Evolutionary conservation across 23 tunicate species (phyloP), one percentile per base, ranked within the genome.

Genomic region (Clavelina lepadiformis): DNA sequence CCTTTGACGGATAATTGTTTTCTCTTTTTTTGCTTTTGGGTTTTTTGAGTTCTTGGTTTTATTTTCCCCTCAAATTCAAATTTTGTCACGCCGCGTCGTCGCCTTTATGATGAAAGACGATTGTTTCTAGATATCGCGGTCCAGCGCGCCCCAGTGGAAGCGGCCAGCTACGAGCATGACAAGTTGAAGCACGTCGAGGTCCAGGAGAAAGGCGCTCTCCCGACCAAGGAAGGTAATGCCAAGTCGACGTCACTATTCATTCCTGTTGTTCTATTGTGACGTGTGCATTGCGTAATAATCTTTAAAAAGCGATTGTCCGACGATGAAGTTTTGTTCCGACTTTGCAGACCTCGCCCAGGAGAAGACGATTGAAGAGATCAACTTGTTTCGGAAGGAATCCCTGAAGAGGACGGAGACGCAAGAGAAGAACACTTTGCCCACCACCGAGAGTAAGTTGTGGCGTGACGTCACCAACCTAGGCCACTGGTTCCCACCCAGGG

Each of bases 391-490:
- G 37, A 79, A 68, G 32, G 95, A 86, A 18, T 86, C 86, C 18
- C 66, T 86, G 68, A 79, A 86, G 50, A 79, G 79, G 59, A 79
- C 54, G 26, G 81, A 78, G 26, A 73, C 77, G 6, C 86, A 58
- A 25, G 95, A 73, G 65, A 86, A 86, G 65, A 78, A 86, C 63
- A 46, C 76, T 0, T 32, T 86, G 49, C 95, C 95, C 24, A 86
- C 85, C 6, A 65, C 68, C 29, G 95, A 86, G 59, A 61, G 95
- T 86, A 32, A 55, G 92, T 53, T n/a, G n/a, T n/a, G n/a, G n/a
- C n/a, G n/a, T n/a, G n/a, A n/a, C n/a, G n/a, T n/a, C n/a, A n/a
- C n/a, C n/a, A n/a, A n/a, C n/a, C n/a, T n/a, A n/a, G n/a, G n/a
- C n/a, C n/a, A n/a, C n/a, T n/a, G n/a, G n/a, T n/a, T n/a, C n/a